Percentiles rank a stretch among this genome's conserved stretches.
phyloP scores from a whole-genome alignment of 2,888 invertebrate species.

The Smittia sp. region DNA sequence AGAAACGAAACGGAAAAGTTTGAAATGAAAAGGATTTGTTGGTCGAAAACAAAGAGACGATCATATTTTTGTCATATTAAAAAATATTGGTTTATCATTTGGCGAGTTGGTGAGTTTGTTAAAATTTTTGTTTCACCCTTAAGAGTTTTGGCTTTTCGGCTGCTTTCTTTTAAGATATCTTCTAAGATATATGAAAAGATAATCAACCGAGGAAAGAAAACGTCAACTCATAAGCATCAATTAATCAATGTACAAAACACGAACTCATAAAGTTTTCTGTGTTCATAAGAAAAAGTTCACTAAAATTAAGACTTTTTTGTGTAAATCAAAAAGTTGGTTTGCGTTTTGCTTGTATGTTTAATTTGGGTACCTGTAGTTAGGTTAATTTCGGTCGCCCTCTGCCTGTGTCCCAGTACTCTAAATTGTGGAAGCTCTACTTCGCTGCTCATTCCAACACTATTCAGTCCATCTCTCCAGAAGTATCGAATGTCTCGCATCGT shows the following conservation, averaged over 20 bases:
- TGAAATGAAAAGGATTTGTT: neutral
- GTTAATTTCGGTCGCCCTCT: conserved; percentile 89
- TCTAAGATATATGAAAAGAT: neutral
- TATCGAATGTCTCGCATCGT: conserved; percentile 97
- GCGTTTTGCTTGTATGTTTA: conserved; percentile 50
- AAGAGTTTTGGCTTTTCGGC: neutral
- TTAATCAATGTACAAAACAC: conserved; percentile 5
- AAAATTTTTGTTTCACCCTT: conserved; percentile 40
- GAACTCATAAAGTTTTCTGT: conserved; percentile 9
- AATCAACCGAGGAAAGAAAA: neutral
- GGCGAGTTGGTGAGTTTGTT: conserved; percentile 39
- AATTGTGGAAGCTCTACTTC: conserved; percentile 96
- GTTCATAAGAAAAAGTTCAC: neutral
- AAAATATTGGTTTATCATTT: conserved; percentile 40
- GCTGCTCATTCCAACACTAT: conserved; percentile 92
- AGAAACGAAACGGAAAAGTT: conserved; percentile 22
- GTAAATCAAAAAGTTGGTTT: conserved; percentile 30
- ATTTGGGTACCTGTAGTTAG: conserved; percentile 87
- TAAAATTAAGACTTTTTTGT: neutral
- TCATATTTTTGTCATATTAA: conserved; percentile 42
- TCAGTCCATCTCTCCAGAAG: conserved; percentile 90
- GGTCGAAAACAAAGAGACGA: neutral
- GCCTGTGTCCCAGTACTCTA: conserved; percentile 93
- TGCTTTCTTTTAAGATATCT: neutral
- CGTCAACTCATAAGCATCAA: conserved; percentile 2